Conservation (phyloP, 92 coral and sea anemone genomes). For the Zoanthus sansibaricus region DNA sequence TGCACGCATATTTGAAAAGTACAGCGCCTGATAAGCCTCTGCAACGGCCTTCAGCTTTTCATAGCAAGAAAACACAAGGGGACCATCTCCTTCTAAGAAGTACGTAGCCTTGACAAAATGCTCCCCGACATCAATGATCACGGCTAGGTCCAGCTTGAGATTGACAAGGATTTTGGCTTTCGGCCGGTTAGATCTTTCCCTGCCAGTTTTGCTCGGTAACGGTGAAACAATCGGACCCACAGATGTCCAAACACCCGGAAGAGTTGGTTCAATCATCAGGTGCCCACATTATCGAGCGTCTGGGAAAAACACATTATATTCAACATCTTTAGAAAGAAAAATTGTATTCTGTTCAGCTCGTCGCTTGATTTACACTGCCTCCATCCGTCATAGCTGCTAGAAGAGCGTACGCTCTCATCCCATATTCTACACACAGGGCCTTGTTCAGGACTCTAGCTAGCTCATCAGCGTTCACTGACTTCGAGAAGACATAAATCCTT, state of each 20-base stretch:
- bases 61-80: no score
- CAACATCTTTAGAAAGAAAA: no score
- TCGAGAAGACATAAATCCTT: slow-evolving; percentile 55
- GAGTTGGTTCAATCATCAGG: slow-evolving; percentile 45
- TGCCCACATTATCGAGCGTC: slow-evolving; percentile 30
- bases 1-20: neutral
- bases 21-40: slow-evolving; percentile 11
- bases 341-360: no score
- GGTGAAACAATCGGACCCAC: slow-evolving; percentile 60
- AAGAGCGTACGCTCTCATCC: slow-evolving; percentile 52
- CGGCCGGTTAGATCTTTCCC: slow-evolving; percentile 63
- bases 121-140: slow-evolving; percentile 48
- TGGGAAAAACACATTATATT: no score
- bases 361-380: slow-evolving; percentile 49
- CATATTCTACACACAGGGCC: slow-evolving; percentile 52
- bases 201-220: slow-evolving; percentile 48
- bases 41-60: no score
- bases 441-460: slow-evolving; percentile 59
- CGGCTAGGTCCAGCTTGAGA: neutral
- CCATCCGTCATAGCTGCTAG: slow-evolving; percentile 1
- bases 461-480: slow-evolving; percentile 53
- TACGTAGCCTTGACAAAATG: slow-evolving; percentile 40
- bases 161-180: slow-evolving; percentile 49
- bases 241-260: slow-evolving; percentile 44
- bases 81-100: neutral